phyloP scores from a whole-genome alignment of 2,113 vertebrate genomes.

The Conger conger region DNA sequence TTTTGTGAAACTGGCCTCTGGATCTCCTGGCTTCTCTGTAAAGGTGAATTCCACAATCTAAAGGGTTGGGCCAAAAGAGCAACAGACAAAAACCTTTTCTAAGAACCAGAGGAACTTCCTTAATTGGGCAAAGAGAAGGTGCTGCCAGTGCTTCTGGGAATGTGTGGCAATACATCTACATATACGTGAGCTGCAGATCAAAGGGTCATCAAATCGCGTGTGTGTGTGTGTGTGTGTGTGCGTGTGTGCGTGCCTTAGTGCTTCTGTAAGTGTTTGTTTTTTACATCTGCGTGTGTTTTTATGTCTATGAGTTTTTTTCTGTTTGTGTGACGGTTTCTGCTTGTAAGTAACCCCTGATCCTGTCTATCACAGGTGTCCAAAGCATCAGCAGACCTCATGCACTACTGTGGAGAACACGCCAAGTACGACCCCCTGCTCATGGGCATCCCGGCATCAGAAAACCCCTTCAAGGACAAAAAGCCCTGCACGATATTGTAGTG shows the following conservation, averaged over 20 bases:
- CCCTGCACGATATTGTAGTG: conserved; percentile 90
- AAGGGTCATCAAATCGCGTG: not conserved
- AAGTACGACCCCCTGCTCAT: conserved; percentile 87
- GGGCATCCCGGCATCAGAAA: conserved; percentile 91
- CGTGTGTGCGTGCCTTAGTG: conserved; percentile 8
- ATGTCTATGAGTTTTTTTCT: not conserved
- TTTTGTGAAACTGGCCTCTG: not conserved
- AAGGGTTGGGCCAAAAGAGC: not conserved
- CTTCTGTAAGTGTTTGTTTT: conserved; percentile 9
- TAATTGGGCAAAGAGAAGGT: not conserved
- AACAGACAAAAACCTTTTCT: not conserved
- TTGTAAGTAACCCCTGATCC: not conserved
- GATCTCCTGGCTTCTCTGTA: not conserved
- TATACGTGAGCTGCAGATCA: not conserved
- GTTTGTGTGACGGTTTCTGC: not conserved
- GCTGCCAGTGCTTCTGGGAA: not conserved
- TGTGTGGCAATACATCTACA: not conserved
- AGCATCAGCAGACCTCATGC: conserved; percentile 93
- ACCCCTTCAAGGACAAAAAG: conserved; percentile 98
- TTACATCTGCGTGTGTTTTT: not conserved
- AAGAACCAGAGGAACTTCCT: not conserved
- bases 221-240: conserved; percentile 12
- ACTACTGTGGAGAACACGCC: conserved; percentile 88
- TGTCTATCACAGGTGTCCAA: conserved; percentile 84
- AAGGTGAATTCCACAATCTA: not conserved